These are phyloP conservation scores for Cheilosia urbana DNA, from an alignment of 2,888 invertebrate species.

Conservation along the genomic window DNA sequence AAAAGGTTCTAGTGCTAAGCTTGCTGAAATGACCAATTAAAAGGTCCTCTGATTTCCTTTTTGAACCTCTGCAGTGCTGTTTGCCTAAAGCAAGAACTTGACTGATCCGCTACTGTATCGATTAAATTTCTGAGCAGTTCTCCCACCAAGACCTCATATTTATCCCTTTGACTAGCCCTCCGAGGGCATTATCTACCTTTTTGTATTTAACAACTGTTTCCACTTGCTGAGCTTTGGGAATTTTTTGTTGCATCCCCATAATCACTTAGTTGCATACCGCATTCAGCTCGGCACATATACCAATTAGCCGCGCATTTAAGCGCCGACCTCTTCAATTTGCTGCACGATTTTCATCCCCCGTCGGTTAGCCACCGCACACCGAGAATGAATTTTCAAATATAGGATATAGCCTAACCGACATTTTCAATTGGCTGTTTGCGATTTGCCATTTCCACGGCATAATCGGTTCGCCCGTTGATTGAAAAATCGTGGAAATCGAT, in stretches of 20 bases:
- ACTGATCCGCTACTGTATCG: no score
- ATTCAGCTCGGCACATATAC: neutral
- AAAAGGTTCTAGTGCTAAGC: no score
- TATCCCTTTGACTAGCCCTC: no score
- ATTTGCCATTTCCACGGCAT: slow-evolving; percentile 29
- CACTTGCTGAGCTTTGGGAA: no score
- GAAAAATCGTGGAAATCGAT: slow-evolving; percentile 45
- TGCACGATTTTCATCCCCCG: slow-evolving; percentile 14
- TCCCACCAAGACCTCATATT: no score
- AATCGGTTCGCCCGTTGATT: slow-evolving; percentile 36
- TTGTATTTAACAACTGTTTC: no score
- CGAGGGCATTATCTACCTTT: no score
- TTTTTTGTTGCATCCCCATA: neutral
- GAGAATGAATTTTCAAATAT: slow-evolving; percentile 18
- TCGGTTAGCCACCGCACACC: neutral
- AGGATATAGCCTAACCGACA: slow-evolving; percentile 12
- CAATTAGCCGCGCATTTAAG: slow-evolving; percentile 41
- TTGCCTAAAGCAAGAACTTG: no score
- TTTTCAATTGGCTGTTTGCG: slow-evolving; percentile 46
- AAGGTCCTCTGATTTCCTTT: no score
- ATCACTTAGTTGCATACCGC: neutral
- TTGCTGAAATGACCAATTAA: no score
- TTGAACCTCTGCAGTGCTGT: no score
- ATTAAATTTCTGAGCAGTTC: no score
- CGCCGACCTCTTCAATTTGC: slow-evolving; percentile 43